Percentiles rank a stretch among this genome's conserved stretches.
Conservation (phyloP, 2,113 vertebrate genomes). For the Neofelis nebulosa region DNA sequence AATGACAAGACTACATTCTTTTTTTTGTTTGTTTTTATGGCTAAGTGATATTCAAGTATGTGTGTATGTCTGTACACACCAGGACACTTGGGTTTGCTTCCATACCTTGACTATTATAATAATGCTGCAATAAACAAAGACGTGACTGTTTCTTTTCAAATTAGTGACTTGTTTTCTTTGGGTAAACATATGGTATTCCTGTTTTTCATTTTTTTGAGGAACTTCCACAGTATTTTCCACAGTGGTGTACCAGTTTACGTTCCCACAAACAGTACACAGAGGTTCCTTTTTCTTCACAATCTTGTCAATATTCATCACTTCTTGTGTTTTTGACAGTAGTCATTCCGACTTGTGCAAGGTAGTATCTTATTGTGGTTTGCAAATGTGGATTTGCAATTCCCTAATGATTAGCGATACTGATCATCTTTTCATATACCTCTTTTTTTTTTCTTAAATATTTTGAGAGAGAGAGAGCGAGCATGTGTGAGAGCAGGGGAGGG, state of each 20-base stretch:
- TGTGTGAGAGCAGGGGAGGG: no score
- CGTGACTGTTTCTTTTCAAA: background rate
- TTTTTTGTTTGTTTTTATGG: background rate
- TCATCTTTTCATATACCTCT: background rate
- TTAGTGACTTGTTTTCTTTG: background rate
- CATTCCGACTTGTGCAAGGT: background rate
- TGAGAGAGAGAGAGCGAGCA: no score
- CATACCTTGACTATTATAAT: background rate
- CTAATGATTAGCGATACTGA: background rate
- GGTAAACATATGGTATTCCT: background rate
- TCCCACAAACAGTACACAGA: background rate
- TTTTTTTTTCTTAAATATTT: no score
- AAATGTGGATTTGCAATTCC: background rate
- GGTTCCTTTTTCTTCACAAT: background rate
- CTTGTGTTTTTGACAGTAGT: background rate
- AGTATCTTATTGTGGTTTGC: background rate
- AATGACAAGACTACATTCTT: background rate
- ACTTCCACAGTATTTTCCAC: background rate
- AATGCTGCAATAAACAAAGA: background rate
- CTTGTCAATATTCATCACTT: background rate
- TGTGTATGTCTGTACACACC: background rate
- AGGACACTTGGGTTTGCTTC: background rate
- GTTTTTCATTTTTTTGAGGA: background rate
- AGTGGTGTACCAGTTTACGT: background rate
- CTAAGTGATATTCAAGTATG: background rate